Conservation (phyloP, 1,140 invertebrate genomes). For the Drosophila sproati region DNA sequence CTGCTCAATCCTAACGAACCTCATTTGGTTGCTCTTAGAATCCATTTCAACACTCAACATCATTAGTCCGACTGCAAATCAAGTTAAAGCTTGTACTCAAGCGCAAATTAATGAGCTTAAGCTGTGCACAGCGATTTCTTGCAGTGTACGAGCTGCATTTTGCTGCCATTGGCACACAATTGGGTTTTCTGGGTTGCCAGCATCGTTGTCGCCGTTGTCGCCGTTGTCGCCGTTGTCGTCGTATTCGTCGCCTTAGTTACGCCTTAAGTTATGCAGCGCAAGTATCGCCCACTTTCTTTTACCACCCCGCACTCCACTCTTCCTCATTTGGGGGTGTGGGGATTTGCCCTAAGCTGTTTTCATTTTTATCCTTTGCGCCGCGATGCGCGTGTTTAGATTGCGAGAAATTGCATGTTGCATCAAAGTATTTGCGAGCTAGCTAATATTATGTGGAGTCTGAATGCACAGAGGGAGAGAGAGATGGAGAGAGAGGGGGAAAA, state of each 20-base stretch:
- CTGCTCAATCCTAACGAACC: background rate
- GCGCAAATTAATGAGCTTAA: background rate
- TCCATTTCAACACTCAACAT: background rate
- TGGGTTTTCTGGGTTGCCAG: conserved; percentile 54
- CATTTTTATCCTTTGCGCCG: conserved; percentile 56
- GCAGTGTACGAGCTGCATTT: conserved; percentile 47
- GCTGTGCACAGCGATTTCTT: conserved; percentile 19
- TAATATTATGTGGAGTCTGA: conserved; percentile 30
- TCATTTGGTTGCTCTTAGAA: background rate
- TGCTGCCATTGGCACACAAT: conserved; percentile 72
- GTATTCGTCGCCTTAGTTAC: conserved; percentile 58
- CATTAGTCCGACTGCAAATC: background rate
- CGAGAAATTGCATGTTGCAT: conserved; percentile 76
- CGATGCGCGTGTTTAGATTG: conserved; percentile 77
- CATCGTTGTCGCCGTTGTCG: conserved; percentile 41
- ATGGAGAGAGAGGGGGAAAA: background rate
- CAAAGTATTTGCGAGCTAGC: conserved; percentile 69
- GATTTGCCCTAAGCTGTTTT: conserved; percentile 50
- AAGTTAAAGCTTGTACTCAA: background rate
- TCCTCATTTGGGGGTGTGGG: background rate
- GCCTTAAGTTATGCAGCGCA: conserved; percentile 74
- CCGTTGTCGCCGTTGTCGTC: conserved; percentile 33
- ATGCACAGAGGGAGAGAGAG: background rate
- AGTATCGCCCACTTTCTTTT: conserved; percentile 36
- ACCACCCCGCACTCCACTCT: background rate